phyloP scores from a whole-genome alignment of 1,140 invertebrate genomes.

The Heliconius himera region DNA sequence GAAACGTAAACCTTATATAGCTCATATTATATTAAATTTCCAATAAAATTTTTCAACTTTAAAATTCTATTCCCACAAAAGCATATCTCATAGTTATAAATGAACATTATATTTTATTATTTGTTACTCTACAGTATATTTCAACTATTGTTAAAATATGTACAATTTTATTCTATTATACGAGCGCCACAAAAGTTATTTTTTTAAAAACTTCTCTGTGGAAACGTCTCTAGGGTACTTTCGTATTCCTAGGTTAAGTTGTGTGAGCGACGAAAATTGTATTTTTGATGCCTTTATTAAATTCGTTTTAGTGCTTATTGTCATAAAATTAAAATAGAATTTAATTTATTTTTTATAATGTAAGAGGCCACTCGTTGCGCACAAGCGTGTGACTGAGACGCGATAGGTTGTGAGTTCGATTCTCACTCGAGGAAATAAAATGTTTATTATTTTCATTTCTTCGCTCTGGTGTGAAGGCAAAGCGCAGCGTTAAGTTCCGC shows the following conservation, averaged over 20 bases:
- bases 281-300: neutral
- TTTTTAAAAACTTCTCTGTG: constrained; percentile 7
- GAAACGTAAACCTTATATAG: too few relatives aligned
- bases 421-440: too few relatives aligned
- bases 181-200: constrained; percentile 7
- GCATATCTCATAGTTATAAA: constrained; percentile 3
- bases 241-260: constrained; percentile 13
- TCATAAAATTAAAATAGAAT: neutral
- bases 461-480: too few relatives aligned
- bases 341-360: too few relatives aligned
- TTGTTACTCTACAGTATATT: neutral
- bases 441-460: too few relatives aligned
- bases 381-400: too few relatives aligned
- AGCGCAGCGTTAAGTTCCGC: too few relatives aligned
- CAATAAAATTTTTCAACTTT: neutral
- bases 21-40: neutral
- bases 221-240: constrained; percentile 5
- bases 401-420: too few relatives aligned
- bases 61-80: neutral
- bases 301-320: neutral
- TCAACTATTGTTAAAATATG: constrained; percentile 1
- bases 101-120: constrained; percentile 9
- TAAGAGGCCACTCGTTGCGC: too few relatives aligned
- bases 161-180: constrained; percentile 15
- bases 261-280: constrained; percentile 9